Base-by-base conservation (phyloP, 2,113 vertebrate species). In the Dascyllus trimaculatus region DNA sequence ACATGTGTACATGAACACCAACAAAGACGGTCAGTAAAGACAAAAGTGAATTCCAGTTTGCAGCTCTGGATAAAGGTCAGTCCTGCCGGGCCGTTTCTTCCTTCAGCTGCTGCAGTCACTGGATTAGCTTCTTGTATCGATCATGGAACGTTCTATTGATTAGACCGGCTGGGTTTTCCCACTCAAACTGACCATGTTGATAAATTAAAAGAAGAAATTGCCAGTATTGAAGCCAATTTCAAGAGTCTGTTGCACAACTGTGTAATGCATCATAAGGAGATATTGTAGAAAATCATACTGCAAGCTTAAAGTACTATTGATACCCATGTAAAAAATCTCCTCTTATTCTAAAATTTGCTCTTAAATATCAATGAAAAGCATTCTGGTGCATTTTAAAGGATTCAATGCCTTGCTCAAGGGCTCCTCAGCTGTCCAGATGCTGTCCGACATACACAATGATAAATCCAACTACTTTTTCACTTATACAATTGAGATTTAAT, bases 41-140 rank as follows among this genome's bases (percentile, higher is more conserved):
- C 52, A 51, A 80, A 86, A 85, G 70, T 76, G 66, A 80, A 78
- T 78, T 85, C 48, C 43, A 48, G 51, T 35, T 58, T 60, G 0
- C 29, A 38, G 51, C 60, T 19, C 11, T 0, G 26, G 51, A 57
- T 83, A 75, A 88, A 81, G 57, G 75, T 78, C 80, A 71, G 21
- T 11, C 11, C 25, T 58, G 73, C 80, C 60, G 67, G n/a, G 21
- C 21, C 24, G 49, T 48, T 70, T 54, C 66, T 77, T 68, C 43
- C 46, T 18, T 57, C 43, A 29, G 70, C 65, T 21, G 71, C 65
- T 21, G 4, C 11, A 17, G 61, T 26, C 51, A 62, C 81, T 63
- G 73, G 66, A 88, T 81, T 65, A 84, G 49, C 59, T 58, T 62
- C 17, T 51, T 4, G 21, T 68, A 90, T 89, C 56, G 85, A 91